phyloP scores from a whole-genome alignment of 1,140 invertebrate species.

The Homarus americanus region DNA sequence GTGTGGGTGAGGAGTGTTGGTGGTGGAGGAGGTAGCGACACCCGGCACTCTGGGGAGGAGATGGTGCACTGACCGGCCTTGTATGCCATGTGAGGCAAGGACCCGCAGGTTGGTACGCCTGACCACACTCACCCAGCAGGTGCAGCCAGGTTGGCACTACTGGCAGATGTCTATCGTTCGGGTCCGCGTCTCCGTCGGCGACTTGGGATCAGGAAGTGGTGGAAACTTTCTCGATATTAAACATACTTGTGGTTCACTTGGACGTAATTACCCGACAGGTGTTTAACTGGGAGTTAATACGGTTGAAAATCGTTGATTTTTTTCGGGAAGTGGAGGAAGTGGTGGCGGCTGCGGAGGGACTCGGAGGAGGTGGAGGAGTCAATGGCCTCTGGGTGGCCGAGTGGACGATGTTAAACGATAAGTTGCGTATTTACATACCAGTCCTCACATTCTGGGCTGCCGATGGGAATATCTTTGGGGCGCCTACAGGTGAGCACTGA shows the following conservation, averaged over 20 bases:
- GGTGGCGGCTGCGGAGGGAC: neutral
- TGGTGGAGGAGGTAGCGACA: neutral
- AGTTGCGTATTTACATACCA: slow-evolving; percentile 47
- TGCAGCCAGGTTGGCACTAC: slow-evolving; percentile 27
- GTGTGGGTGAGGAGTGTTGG: neutral
- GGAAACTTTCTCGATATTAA: neutral
- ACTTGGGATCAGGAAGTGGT: neutral
- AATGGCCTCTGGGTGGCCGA: neutral
- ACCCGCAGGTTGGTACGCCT: slow-evolving; percentile 50
- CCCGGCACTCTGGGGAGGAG: neutral
- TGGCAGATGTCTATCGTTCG: neutral
- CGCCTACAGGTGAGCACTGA: slow-evolving; percentile 55
- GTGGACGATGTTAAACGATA: slow-evolving; percentile 22
- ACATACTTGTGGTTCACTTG: no score
- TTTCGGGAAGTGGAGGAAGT: no score
- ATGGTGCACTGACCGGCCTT: slow-evolving; percentile 54
- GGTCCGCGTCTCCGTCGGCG: neutral
- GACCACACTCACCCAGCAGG: slow-evolving; percentile 2
- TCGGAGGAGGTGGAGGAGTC: neutral
- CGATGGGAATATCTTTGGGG: slow-evolving; percentile 42
- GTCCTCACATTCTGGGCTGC: slow-evolving; percentile 46
- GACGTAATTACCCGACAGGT: no score
- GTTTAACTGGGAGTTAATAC: no score
- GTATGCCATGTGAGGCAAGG: slow-evolving; percentile 57
- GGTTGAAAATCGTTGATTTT: no score